Base-by-base conservation (phyloP, 2,113 vertebrate genomes). In the Corythornis madagascariensis region DNA sequence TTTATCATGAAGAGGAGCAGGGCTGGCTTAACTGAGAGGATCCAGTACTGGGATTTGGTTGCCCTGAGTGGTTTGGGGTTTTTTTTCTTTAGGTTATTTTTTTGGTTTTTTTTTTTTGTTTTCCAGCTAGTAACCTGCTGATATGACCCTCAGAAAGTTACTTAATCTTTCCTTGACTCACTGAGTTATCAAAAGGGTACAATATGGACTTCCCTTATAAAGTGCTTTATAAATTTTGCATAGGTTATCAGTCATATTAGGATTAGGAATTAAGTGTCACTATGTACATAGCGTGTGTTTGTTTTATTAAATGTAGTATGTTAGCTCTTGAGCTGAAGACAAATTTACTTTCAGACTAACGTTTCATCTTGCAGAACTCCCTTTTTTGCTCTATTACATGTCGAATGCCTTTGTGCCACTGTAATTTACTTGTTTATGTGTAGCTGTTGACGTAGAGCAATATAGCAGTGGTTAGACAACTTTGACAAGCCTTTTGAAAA, bases 221-320 rank as follows among this genome's bases (percentile, higher is more conserved):
- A 95, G 74, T 55, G 65, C 81, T 95, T 78, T 15, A 94, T 92
- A 79, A 83, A 90, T 95, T 94, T 95, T 94, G 55, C 88, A 92
- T 84, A 63, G 90, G 87, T 92, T 95, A 90, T 90, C 96, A 92
- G 82, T 87, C 86, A 52, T 76, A 80, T 66, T 95, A 79, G 84
- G 81, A 76, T 94, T 93, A 94, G 71, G 92, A 90, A 82, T 84
- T 94, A 93, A 91, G 83, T 93, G 86, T 92, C 92, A 56, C 81
- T 89, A 81, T 87, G 86, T 95, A 92, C 93, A 94, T 92, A 84
- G 47, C 56, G 85, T 55, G 14, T 73, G 72, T 94, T 94, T 95
- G 69, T 89, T 95, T 91, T 93, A 89, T 96, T 89, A 71, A 87
- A 84, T 79, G 73, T 85, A 82, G 73, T 69, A 48, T 67, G 53